Percentiles rank a stretch among this genome's conserved stretches.
These are phyloP conservation scores for Montipora efflorescens DNA, from an alignment of 64 coral and sea anemone species.

Conservation along the genomic window DNA sequence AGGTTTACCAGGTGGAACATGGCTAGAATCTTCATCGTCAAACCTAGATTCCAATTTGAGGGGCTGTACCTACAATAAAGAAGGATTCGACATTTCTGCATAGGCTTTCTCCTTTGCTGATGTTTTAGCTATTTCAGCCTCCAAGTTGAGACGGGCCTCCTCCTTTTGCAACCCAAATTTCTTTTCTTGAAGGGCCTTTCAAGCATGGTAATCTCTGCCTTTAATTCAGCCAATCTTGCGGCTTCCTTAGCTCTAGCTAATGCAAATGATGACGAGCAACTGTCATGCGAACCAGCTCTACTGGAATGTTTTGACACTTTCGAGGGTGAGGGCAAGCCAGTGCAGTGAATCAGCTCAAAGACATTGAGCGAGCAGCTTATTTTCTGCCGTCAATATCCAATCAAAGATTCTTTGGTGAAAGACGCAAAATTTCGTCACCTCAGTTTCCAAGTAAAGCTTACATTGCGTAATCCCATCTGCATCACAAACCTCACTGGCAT, in stretches of 20 bases:
- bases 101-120: background rate
- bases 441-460: too few species aligned
- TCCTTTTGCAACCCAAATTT: constrained; percentile 3
- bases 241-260: constrained; percentile 15
- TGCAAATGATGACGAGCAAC: background rate
- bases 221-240: background rate
- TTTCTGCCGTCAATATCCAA: too few species aligned
- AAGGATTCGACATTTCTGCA: background rate
- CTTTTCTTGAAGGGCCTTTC: background rate
- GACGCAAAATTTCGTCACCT: too few species aligned
- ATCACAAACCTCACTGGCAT: too few species aligned
- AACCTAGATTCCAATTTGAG: background rate
- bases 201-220: constrained; percentile 1
- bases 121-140: background rate
- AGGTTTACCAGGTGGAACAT: background rate
- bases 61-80: background rate
- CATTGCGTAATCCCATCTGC: too few species aligned
- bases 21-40: background rate
- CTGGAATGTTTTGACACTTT: background rate
- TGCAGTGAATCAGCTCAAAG: background rate
- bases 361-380: background rate
- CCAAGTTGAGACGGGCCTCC: background rate
- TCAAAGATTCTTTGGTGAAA: too few species aligned
- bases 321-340: background rate
- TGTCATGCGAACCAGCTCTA: background rate